These are phyloP conservation scores for Siphlonurus alternatus DNA, from an alignment of 2,888 invertebrate species.

Conservation along the genomic window DNA sequence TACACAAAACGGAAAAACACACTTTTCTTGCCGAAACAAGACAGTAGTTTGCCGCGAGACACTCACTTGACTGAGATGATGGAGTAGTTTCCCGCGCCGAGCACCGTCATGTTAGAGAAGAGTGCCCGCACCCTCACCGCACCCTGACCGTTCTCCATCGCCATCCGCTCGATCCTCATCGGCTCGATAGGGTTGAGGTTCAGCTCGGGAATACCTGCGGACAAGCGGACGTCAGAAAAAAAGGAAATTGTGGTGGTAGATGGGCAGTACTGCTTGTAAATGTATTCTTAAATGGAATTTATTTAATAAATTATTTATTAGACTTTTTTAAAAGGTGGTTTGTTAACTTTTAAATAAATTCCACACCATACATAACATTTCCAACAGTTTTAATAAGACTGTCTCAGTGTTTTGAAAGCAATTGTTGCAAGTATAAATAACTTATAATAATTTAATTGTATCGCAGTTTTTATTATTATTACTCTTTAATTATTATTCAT, in stretches of 20 bases:
- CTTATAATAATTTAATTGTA: too few species aligned
- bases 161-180: conserved; percentile 45
- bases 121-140: conserved; percentile 54
- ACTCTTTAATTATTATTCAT: too few species aligned
- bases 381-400: too few species aligned
- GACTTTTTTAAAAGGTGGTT: too few species aligned
- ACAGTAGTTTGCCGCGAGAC: conserved; percentile 34
- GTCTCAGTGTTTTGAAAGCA: too few species aligned
- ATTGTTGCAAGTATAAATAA: too few species aligned
- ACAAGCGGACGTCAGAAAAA: conserved; percentile 1
- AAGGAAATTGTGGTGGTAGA: background rate
- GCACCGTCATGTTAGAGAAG: conserved; percentile 55
- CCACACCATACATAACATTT: too few species aligned
- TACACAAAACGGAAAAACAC: background rate
- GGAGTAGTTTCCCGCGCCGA: conserved; percentile 30
- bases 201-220: conserved; percentile 46
- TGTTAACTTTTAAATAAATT: too few species aligned
- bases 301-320: too few species aligned
- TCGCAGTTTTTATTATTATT: too few species aligned
- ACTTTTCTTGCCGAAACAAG: background rate
- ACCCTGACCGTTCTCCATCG: conserved; percentile 64
- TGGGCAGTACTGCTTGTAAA: background rate
- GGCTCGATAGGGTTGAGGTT: conserved; percentile 61
- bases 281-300: too few species aligned
- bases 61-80: conserved; percentile 47